Percentiles rank a stretch among this genome's conserved stretches.
These are phyloP conservation scores for Brachionus asplanchnoidis DNA, from an alignment of 1,140 invertebrate genomes.

Conservation along the genomic window DNA sequence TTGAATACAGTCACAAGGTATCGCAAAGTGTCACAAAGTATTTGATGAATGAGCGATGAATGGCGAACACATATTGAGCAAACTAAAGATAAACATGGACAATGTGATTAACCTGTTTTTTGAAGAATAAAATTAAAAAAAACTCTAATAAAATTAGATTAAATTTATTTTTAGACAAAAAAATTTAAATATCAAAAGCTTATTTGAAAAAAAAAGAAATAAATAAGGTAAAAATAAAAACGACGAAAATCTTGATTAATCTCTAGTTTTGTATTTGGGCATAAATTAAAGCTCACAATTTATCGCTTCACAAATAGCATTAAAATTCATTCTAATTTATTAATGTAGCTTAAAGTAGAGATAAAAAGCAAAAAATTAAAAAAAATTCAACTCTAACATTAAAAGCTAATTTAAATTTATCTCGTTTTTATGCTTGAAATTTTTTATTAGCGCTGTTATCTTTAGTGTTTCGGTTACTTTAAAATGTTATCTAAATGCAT, in stretches of 20 bases:
- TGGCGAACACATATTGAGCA: no score
- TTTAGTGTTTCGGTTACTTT: conserved; percentile 23
- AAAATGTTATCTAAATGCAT: conserved; percentile 11
- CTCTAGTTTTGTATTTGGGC: background rate
- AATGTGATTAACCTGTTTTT: no score
- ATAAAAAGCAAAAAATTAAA: background rate
- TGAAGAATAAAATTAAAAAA: no score
- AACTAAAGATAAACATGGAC: no score
- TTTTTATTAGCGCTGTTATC: background rate
- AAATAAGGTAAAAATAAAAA: background rate
- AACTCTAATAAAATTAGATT: background rate
- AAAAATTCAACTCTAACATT: conserved; percentile 14
- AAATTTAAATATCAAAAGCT: background rate
- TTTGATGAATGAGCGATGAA: no score
- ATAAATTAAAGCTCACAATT: background rate
- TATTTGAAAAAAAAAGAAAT: background rate
- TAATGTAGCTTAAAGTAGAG: background rate
- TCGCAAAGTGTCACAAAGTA: no score
- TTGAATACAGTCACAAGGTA: no score
- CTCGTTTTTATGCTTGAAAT: background rate
- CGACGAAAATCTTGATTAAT: background rate
- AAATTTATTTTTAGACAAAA: background rate
- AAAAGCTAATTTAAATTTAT: conserved; percentile 18
- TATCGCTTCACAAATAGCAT: background rate
- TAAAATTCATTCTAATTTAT: background rate